Evolutionary conservation across 2,797 vertebrate species (phyloP).

Genomic region (Mormyrops boulengeri): DNA sequence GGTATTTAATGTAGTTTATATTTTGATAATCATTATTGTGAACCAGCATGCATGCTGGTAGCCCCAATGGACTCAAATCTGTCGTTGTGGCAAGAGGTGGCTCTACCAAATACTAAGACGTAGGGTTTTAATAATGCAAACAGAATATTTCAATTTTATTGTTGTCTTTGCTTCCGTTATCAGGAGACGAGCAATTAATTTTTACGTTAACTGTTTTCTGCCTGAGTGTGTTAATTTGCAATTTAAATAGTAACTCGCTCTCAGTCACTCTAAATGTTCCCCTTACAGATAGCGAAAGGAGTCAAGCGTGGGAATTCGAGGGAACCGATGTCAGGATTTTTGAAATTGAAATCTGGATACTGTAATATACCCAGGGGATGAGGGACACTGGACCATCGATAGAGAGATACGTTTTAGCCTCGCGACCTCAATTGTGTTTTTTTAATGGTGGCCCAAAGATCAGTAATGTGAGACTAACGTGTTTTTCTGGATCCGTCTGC

Average conservation of each 20-base stretch:
- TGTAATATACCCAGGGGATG: not conserved
- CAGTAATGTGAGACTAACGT: not conserved
- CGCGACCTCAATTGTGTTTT: not conserved
- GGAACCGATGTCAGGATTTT: not conserved
- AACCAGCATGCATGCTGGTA: not conserved
- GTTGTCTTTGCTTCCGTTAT: not conserved
- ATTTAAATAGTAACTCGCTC: not conserved
- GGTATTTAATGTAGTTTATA: not conserved
- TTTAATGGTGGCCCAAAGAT: not conserved
- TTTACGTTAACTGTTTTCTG: not conserved
- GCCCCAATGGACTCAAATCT: not conserved
- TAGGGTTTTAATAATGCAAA: not conserved
- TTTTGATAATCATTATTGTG: not conserved
- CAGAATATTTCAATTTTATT: not conserved
- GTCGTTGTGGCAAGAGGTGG: not conserved
- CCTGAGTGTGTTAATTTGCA: not conserved
- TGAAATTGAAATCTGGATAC: not conserved
- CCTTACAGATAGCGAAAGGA: not conserved
- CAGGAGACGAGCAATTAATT: not conserved
- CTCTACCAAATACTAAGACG: not conserved
- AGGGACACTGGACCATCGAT: not conserved
- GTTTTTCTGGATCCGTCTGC: not conserved
- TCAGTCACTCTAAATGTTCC: not conserved
- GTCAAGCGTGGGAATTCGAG: not conserved
- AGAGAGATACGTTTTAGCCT: not conserved